Percentiles rank a stretch among this genome's conserved stretches.
phyloP scores from a whole-genome alignment of 2,888 invertebrate genomes.

The Stenotaenia linearis region DNA sequence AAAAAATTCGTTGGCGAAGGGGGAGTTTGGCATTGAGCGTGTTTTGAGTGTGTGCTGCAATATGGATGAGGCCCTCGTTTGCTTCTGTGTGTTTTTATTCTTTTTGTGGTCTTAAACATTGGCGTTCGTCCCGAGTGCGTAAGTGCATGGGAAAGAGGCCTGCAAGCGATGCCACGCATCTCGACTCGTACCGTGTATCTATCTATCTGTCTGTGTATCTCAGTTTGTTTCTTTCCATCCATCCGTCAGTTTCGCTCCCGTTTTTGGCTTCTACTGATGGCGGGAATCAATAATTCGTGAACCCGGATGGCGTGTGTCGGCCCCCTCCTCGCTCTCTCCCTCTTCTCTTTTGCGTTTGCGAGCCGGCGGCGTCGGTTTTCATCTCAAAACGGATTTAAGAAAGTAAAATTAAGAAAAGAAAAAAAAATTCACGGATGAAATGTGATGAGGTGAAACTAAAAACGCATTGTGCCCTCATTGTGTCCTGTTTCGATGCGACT shows the following conservation, averaged over 20 bases:
- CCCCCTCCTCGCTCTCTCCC: not conserved
- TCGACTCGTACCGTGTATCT: not conserved
- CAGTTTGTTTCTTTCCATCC: not conserved
- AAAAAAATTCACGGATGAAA: not conserved
- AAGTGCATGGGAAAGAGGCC: not conserved
- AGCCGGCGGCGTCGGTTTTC: not conserved
- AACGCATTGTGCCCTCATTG: not conserved
- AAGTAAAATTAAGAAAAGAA: not conserved
- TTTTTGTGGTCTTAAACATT: not conserved
- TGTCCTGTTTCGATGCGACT: not conserved
- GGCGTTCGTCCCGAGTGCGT: not conserved
- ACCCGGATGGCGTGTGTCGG: not conserved
- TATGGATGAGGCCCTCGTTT: not conserved
- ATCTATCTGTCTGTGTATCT: not conserved
- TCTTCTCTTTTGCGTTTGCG: constrained; percentile 35
- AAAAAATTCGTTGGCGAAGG: too few relatives aligned
- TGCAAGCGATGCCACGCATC: not conserved
- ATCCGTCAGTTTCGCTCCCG: not conserved
- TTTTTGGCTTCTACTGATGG: not conserved
- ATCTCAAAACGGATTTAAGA: not conserved
- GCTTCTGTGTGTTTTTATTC: not conserved
- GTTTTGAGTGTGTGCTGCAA: not conserved
- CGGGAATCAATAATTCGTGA: not conserved
- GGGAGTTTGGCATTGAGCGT: not conserved
- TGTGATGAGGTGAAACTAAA: not conserved